These are phyloP conservation scores for Apoda limacodes DNA, from an alignment of 2,888 invertebrate species.

Conservation along the genomic window DNA sequence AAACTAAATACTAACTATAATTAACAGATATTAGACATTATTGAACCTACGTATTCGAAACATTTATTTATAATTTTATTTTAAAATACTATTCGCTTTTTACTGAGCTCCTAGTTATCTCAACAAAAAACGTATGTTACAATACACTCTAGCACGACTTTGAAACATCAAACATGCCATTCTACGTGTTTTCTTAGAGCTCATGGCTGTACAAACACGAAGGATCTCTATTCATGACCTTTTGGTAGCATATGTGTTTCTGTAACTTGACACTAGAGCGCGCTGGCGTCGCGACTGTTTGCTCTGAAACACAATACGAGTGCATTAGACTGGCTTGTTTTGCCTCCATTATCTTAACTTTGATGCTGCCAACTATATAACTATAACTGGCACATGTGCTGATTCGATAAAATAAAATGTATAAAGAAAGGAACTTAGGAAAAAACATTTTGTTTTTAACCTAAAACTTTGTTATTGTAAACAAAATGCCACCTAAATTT, in stretches of 20 bases:
- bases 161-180: no score
- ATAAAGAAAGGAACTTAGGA: no score
- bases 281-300: slow-evolving; percentile 37
- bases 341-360: slow-evolving; percentile 63
- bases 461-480: no score
- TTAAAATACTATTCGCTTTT: no score
- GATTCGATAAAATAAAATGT: no score
- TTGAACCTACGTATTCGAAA: no score
- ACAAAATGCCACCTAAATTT: no score
- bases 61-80: no score
- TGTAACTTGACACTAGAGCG: slow-evolving; percentile 50
- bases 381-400: slow-evolving; percentile 39
- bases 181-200: slow-evolving; percentile 27
- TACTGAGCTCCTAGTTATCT: no score
- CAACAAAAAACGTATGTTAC: no score
- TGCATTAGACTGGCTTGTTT: slow-evolving; percentile 62
- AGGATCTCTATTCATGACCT: slow-evolving; percentile 54
- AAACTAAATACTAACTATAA: neutral
- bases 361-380: slow-evolving; percentile 62
- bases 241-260: slow-evolving; percentile 46
- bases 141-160: no score
- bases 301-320: slow-evolving; percentile 55
- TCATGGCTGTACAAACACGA: slow-evolving; percentile 40
- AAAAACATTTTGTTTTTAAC: no score
- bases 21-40: slow-evolving; percentile 10